Evolutionary conservation across 2,888 invertebrate genomes (phyloP).

Genomic region (Drosophila acutilabella): DNA sequence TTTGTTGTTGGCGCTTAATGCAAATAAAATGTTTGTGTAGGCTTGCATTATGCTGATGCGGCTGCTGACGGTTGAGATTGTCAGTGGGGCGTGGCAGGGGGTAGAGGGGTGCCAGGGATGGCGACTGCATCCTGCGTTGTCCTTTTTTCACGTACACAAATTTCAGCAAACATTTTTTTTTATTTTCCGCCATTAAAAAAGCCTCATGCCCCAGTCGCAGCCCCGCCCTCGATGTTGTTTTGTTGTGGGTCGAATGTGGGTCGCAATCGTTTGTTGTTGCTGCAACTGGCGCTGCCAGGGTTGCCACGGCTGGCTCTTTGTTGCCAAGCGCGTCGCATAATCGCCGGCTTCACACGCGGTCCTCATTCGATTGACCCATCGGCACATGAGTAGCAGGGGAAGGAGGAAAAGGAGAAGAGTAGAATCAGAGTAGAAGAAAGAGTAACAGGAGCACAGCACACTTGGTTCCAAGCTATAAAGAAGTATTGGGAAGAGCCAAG

Average conservation of each 20-base stretch:
- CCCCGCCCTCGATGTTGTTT: slow-evolving; percentile 40
- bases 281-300: slow-evolving; percentile 4
- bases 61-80: slow-evolving; percentile 9
- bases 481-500: not conserved
- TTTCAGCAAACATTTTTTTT: slow-evolving; percentile 53
- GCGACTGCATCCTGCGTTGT: slow-evolving; percentile 42
- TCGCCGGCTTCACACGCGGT: slow-evolving; percentile 71
- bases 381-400: slow-evolving; percentile 1
- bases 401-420: too few relatives aligned
- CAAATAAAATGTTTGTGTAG: slow-evolving; percentile 83
- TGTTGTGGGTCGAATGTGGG: slow-evolving; percentile 81
- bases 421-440: not conserved
- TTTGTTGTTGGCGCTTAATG: slow-evolving; percentile 60
- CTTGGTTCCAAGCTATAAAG: too few relatives aligned
- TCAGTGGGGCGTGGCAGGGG: too few relatives aligned
- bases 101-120: not conserved
- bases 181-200: slow-evolving; percentile 79
- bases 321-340: slow-evolving; percentile 71
- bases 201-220: slow-evolving; percentile 34
- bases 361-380: slow-evolving; percentile 46
- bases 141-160: slow-evolving; percentile 64
- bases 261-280: slow-evolving; percentile 62
- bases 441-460: not conserved
- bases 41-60: slow-evolving; percentile 79
- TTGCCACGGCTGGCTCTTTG: slow-evolving; percentile 39